Evolutionary conservation across 1,140 invertebrate species (phyloP), one percentile per base, ranked within the genome.

Genomic region (Meloidogyne hapla): DNA sequence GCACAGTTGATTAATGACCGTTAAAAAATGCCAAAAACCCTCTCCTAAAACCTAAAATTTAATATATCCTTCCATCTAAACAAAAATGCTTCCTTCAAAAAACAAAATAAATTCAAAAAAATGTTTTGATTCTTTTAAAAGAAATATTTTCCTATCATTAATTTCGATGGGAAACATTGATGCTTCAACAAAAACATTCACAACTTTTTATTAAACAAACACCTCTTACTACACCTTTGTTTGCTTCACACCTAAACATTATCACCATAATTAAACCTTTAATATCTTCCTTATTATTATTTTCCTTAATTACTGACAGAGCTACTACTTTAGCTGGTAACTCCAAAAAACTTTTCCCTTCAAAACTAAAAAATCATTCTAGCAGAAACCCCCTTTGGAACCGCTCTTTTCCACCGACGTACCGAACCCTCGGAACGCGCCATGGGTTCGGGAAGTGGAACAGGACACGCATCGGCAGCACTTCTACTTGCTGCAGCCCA

Each of bases 391-490:
- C 6, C 48, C n/a, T n/a, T 56, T 0, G 48, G 48, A 18, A 8
- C 48, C 48, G 4, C 48, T 21, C 18, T 56, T 21, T 56, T 56
- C n/a, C 48, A 56, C 48, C 48, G 48, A 2, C 18, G n/a, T 1
- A 42, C 18, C 23, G 26, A 61, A 23, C 18, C 38, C 38, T 1
- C 38, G 38, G 45, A 61, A 45, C 68, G 68, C 26, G 12, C 40
- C 61, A 26, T 61, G 45, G 33, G 45, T 26, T n/a, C 69, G 13
- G 15, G 23, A 56, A 26, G 45, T 25, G 69, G 45, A 79, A 65
- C 76, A 77, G 65, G 67, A 28, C 28, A 56, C 63, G 40, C 45
- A 45, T 61, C 77, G 25, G 21, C 56, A 15, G 45, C 62, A 79
- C 25, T 28, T 64, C 23, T 62, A 12, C 71, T 26, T 28, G 71